phyloP scores from a whole-genome alignment of 2,113 vertebrate genomes.

The Catharus bicknelli region DNA sequence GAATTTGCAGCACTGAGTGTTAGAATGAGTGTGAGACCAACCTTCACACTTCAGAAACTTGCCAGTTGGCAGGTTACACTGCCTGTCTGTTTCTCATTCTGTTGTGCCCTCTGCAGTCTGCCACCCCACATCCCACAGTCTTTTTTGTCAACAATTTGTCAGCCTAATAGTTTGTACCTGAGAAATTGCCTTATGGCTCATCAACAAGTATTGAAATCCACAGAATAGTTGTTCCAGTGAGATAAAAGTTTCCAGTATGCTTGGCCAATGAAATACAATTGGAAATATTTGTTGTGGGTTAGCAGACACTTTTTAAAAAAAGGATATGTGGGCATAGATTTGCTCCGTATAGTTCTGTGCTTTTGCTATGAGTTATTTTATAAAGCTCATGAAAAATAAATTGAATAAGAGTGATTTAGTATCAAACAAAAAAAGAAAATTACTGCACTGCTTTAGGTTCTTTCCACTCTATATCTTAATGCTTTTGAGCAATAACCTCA shows the following conservation, averaged over 20 bases:
- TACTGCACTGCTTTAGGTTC: background rate
- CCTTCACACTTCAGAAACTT: conserved; percentile 68
- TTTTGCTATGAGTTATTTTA: background rate
- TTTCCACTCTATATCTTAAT: background rate
- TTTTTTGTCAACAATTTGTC: conserved; percentile 61
- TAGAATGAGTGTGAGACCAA: conserved; percentile 65
- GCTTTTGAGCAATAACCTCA: background rate
- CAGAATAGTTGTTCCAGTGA: background rate
- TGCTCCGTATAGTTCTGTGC: background rate
- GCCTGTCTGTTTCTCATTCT: conserved; percentile 70
- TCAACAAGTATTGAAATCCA: background rate
- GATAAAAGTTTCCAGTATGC: background rate
- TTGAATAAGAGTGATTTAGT: background rate
- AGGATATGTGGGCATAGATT: background rate
- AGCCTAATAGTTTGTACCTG: conserved; percentile 41
- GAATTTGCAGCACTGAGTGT: conserved; percentile 46
- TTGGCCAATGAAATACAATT: background rate
- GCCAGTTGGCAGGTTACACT: conserved; percentile 65
- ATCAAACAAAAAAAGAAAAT: background rate
- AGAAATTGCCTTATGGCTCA: conserved; percentile 28
- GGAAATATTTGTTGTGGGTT: background rate
- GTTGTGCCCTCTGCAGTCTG: conserved; percentile 70
- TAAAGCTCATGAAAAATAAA: background rate
- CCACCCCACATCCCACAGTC: conserved; percentile 33
- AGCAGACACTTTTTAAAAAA: background rate